Conservation (phyloP, 1,140 invertebrate genomes). For the Pachyrhynchus sulphureomaculatus region DNA sequence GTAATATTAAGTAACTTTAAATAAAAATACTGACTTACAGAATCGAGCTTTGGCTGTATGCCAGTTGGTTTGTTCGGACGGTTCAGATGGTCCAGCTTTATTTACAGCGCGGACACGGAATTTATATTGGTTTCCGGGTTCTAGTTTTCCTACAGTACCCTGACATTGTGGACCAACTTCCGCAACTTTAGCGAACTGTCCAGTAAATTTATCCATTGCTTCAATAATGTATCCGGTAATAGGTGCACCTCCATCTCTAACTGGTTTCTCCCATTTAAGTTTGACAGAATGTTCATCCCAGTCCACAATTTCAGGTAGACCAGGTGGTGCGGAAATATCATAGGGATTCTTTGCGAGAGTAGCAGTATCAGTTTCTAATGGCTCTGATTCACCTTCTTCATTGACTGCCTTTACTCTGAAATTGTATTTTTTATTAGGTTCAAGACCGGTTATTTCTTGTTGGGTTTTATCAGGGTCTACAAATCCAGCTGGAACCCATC, state of each 20-base stretch:
- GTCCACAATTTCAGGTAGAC: conserved; percentile 88
- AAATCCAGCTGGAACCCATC: conserved; percentile 84
- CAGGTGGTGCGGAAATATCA: conserved; percentile 86
- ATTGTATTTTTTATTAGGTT: conserved; percentile 90
- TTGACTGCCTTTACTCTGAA: conserved; percentile 95
- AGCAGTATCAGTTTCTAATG: conserved; percentile 82
- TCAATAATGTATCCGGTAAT: conserved; percentile 95
- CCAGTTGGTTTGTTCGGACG: conserved; percentile 91
- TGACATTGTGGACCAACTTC: conserved; percentile 80
- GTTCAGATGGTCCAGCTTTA: conserved; percentile 93
- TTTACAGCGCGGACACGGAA: conserved; percentile 94
- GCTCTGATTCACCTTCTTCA: conserved; percentile 94
- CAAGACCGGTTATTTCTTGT: conserved; percentile 82
- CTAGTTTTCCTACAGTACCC: conserved; percentile 83
- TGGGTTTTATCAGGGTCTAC: conserved; percentile 87
- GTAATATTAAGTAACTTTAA: conserved; percentile 11
- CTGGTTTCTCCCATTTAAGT: conserved; percentile 94
- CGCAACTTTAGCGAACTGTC: conserved; percentile 67
- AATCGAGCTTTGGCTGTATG: conserved; percentile 93
- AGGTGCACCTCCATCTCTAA: conserved; percentile 93
- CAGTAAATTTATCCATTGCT: conserved; percentile 73
- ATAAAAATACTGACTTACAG: conserved; percentile 64
- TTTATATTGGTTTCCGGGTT: conserved; percentile 93
- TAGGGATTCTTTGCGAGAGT: conserved; percentile 95
- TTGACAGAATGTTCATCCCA: conserved; percentile 92